Base-by-base conservation (phyloP, 1,140 invertebrate species). In the Brachionus koreanus region DNA sequence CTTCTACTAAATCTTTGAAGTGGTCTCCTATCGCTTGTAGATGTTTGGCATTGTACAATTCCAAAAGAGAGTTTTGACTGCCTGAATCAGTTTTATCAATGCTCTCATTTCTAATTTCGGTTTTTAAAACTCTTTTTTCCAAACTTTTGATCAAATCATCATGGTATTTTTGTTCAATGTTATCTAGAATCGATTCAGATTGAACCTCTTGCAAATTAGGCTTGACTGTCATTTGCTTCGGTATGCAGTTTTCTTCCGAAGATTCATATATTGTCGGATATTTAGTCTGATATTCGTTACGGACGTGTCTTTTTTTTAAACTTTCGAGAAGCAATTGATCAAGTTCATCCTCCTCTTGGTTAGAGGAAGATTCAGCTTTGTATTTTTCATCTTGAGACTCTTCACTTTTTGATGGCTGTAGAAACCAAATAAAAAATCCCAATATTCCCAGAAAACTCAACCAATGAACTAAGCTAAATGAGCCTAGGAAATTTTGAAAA, bases 41-140 rank as follows among this genome's bases (percentile, higher is more conserved):
- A 42, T 69, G 67, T 39, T 63, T 49, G 0, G n/a, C 65, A 63
- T 82, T 82, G 39, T 25, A 69, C 12, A 67, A 39, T 19, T 82
- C 79, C 9, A 57, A 19, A 29, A 82, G 29, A 37, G 63, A 82
- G 23, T 82, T 82, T 19, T 72, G 79, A 82, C 57, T 82, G n/a
- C 35, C 63, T 33, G 79, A 39, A 10, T 82, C 79, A 29, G 29
- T 43, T 13, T 42, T 67, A 29, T 39, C 33, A 35, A 35, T 19
- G 7, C 16, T 77, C 6, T 37, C 39, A 37, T 10, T 76, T n/a
- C 3, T 46, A 13, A 9, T 19, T 33, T 46, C 46, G n/a, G 19
- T 25, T 76, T 52, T 49, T 10, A 49, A 19, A 13, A 52, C 12
- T 52, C 25, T 46, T n/a, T 76, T 76, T 76, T 46, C 42, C n/a